Conservation (phyloP, 2,888 invertebrate species). For the Hermaeophaga mercurialis region DNA sequence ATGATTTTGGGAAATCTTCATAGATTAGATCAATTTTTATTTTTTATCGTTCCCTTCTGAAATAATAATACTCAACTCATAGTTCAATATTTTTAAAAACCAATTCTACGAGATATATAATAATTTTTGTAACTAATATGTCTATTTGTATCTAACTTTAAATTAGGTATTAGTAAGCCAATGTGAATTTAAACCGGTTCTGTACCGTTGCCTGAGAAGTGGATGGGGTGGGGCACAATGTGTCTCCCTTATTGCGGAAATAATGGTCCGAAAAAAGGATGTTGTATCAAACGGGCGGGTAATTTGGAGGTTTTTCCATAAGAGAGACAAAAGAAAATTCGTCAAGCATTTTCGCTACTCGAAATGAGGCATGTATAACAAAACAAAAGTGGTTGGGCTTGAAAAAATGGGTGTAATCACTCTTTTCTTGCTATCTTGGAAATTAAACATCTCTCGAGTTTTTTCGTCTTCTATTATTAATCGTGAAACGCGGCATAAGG, state of each 20-base stretch:
- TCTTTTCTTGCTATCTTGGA: constrained; percentile 22
- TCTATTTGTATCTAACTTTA: no score
- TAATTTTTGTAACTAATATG: no score
- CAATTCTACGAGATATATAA: no score
- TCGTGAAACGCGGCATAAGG: neutral
- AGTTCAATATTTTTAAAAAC: no score
- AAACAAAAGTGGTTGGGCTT: constrained; percentile 35
- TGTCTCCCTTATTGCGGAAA: constrained; percentile 31
- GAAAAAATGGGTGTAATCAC: constrained; percentile 27
- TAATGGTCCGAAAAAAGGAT: constrained; percentile 36
- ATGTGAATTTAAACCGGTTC: neutral
- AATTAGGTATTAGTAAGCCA: no score
- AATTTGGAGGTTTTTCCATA: constrained; percentile 38
- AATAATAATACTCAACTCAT: no score
- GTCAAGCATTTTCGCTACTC: constrained; percentile 39
- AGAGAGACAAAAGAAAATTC: constrained; percentile 39
- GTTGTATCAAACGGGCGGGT: constrained; percentile 39
- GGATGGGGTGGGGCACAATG: constrained; percentile 21
- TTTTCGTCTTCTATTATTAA: constrained; percentile 10
- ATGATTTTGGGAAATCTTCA: no score
- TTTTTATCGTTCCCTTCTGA: no score
- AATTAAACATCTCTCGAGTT: constrained; percentile 22
- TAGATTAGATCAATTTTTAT: no score
- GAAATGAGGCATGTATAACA: constrained; percentile 40
- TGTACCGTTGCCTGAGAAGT: neutral